Conservation (phyloP, 2,888 invertebrate genomes). For the Tromatobia lineatoria region DNA sequence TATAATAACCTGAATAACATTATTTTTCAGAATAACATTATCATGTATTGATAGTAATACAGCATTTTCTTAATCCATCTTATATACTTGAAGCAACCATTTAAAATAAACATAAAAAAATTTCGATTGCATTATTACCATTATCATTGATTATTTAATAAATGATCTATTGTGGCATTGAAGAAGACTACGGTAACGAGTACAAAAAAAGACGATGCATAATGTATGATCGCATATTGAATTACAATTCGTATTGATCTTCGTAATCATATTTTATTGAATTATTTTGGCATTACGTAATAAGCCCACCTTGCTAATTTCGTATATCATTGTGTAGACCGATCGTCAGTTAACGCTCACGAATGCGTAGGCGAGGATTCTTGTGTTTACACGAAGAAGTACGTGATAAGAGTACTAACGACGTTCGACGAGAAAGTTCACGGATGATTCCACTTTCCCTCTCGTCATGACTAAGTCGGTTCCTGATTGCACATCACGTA, state of each 20-base stretch:
- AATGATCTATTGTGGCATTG: no score
- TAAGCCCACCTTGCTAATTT: conserved; percentile 19
- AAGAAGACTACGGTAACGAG: no score
- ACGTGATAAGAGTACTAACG: conserved; percentile 74
- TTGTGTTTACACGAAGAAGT: conserved; percentile 58
- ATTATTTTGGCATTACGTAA: conserved; percentile 54
- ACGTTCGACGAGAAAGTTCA: conserved; percentile 72
- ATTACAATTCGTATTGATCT: conserved; percentile 26
- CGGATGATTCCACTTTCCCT: conserved; percentile 75
- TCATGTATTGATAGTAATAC: no score
- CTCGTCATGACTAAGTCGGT: conserved; percentile 68
- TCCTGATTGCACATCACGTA: conserved; percentile 44
- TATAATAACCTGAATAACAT: no score
- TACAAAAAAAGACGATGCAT: no score
- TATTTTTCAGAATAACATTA: no score
- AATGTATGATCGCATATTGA: background rate
- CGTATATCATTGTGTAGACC: background rate
- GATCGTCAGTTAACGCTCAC: background rate
- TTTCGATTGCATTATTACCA: no score
- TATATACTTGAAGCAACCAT: no score
- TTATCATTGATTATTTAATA: no score
- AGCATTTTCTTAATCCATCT: no score
- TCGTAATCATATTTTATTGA: conserved; percentile 31
- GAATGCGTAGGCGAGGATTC: conserved; percentile 34
- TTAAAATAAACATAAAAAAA: no score